A percentile compares a stretch with the other conserved stretches of the same genome.
Evolutionary conservation across 2,113 vertebrate genomes (phyloP).

Genomic region (Platanista minor): DNA sequence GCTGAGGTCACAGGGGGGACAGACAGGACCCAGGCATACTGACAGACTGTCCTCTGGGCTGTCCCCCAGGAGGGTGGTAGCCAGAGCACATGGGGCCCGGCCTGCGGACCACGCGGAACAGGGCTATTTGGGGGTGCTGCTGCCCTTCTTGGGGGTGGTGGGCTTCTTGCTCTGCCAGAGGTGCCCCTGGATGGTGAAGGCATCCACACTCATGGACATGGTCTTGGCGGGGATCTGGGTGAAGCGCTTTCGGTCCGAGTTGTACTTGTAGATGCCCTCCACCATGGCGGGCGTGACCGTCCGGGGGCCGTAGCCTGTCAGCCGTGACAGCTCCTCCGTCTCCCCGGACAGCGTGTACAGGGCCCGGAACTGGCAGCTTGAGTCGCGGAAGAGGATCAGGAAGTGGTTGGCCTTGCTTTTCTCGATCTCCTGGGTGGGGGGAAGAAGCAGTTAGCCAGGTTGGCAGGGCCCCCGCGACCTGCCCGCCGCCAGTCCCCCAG

Average conservation of each 20-base stretch:
- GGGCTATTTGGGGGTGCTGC: slow-evolving; percentile 85
- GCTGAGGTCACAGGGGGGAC: not conserved
- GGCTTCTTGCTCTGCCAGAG: slow-evolving; percentile 92
- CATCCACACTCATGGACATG: slow-evolving; percentile 95
- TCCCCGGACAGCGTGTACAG: slow-evolving; percentile 91
- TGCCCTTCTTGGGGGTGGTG: slow-evolving; percentile 90
- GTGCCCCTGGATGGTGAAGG: slow-evolving; percentile 92
- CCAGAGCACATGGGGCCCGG: not conserved
- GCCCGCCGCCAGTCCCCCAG: fast-evolving
- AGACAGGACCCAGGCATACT: slow-evolving; percentile 12
- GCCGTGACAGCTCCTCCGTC: slow-evolving; percentile 87
- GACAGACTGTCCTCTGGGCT: not conserved
- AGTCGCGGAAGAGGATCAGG: slow-evolving; percentile 93
- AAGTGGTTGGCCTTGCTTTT: slow-evolving; percentile 92
- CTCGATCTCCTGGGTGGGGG: slow-evolving; percentile 87
- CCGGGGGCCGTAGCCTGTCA: slow-evolving; percentile 89
- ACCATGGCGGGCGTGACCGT: slow-evolving; percentile 86
- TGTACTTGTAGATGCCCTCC: slow-evolving; percentile 94
- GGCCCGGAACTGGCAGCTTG: slow-evolving; percentile 93
- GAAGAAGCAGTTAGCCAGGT: not conserved
- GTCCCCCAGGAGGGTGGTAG: not conserved
- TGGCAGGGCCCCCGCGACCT: fast-evolving
- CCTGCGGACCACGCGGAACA: not conserved
- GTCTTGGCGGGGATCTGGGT: slow-evolving; percentile 93
- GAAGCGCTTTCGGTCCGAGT: slow-evolving; percentile 94